Conservation (phyloP, 2,888 invertebrate species). For the Deilephila elpenor region DNA sequence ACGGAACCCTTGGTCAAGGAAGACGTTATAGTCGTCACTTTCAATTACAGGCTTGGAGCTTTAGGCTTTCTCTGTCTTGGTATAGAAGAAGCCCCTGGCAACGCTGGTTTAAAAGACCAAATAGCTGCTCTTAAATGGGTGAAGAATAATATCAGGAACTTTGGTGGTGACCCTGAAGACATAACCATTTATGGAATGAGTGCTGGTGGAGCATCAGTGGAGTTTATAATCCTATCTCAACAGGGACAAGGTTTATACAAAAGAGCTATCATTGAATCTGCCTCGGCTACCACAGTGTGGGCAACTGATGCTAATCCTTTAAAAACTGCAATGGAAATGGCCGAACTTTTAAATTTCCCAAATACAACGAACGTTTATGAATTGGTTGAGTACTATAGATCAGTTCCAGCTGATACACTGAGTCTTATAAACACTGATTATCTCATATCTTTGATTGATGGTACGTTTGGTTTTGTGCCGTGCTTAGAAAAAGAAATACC, state of each 20-base stretch:
- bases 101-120: constrained; percentile 59
- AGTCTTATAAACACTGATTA: constrained; percentile 42
- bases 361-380: constrained; percentile 34
- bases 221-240: constrained; percentile 51
- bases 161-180: constrained; percentile 55
- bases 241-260: constrained; percentile 50
- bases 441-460: constrained; percentile 48
- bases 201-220: constrained; percentile 56
- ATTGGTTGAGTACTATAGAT: constrained; percentile 42
- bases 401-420: constrained; percentile 41
- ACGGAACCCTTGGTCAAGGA: constrained; percentile 51
- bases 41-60: constrained; percentile 57
- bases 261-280: constrained; percentile 54
- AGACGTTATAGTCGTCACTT: constrained; percentile 53
- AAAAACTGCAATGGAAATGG: constrained; percentile 44
- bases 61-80: constrained; percentile 56
- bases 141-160: constrained; percentile 50
- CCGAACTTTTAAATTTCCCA: constrained; percentile 32
- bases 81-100: constrained; percentile 54
- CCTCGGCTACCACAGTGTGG: constrained; percentile 47
- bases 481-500: constrained; percentile 48
- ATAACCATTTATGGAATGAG: constrained; percentile 62
- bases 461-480: constrained; percentile 54
- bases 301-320: constrained; percentile 46
- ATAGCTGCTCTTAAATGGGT: constrained; percentile 56